Conservation (phyloP, 2,113 vertebrate genomes). For the Plectropomus leopardus region DNA sequence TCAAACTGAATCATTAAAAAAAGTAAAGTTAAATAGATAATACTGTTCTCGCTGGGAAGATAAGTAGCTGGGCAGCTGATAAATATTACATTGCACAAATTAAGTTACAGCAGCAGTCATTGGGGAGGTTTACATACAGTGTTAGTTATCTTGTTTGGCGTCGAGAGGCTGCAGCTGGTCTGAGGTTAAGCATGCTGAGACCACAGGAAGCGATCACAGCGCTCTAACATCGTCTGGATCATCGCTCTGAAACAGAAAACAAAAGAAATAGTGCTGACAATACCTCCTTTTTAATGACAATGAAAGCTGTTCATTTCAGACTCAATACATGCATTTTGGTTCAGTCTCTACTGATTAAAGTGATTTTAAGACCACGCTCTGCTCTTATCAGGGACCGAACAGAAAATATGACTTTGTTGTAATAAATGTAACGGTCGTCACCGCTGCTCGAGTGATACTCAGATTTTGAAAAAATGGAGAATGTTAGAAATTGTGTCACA, state of each 20-base stretch:
- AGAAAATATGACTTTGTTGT: too few species aligned
- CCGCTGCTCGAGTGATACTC: too few species aligned
- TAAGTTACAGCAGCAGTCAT: slow-evolving; percentile 37
- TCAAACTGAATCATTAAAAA: slow-evolving; percentile 13
- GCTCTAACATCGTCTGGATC: slow-evolving; percentile 96
- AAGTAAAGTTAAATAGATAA: slow-evolving; percentile 6
- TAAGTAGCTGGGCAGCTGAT: slow-evolving; percentile 5
- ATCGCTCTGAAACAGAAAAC: slow-evolving; percentile 86
- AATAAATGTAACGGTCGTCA: too few species aligned
- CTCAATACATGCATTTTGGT: not conserved
- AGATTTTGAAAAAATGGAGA: too few species aligned
- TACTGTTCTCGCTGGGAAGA: slow-evolving; percentile 29
- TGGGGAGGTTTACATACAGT: slow-evolving; percentile 17
- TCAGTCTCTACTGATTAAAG: not conserved
- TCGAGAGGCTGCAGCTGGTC: not conserved
- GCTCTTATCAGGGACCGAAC: too few species aligned
- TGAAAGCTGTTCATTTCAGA: not conserved
- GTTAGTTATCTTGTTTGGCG: slow-evolving; percentile 16
- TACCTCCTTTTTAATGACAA: too few species aligned
- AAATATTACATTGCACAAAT: slow-evolving; percentile 53
- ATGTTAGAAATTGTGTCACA: too few species aligned
- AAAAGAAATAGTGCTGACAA: not conserved
- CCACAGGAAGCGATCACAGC: slow-evolving; percentile 97
- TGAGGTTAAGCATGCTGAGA: slow-evolving; percentile 92
- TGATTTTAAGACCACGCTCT: too few species aligned